Evolutionary conservation across 2,888 invertebrate genomes (phyloP).

Genomic region (Pristionchus entomophagus): DNA sequence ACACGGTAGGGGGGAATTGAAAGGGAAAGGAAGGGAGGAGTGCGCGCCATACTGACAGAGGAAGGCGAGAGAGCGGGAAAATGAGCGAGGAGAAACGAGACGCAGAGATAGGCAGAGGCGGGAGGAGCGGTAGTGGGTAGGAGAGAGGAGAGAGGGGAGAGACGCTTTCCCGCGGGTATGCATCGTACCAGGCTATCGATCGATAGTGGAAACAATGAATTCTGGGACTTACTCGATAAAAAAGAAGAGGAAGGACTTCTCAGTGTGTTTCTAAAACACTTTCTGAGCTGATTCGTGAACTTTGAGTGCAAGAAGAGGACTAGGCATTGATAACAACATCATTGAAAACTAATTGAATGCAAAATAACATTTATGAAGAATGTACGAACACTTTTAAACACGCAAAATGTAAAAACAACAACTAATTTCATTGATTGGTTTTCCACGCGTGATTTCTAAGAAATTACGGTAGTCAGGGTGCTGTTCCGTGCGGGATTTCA

Average conservation of each 20-base stretch:
- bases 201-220: constrained; percentile 5
- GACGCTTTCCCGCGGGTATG: constrained; percentile 39
- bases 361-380: background rate
- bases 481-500: background rate
- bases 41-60: constrained; percentile 24
- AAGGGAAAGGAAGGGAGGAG: constrained; percentile 15
- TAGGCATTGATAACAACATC: background rate
- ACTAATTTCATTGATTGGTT: no score
- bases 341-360: background rate
- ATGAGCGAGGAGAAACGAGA: background rate
- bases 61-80: constrained; percentile 39
- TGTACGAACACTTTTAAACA: no score
- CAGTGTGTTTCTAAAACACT: background rate
- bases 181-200: constrained; percentile 40
- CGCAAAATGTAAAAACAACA: no score
- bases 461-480: background rate
- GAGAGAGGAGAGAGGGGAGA: constrained; percentile 10
- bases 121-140: constrained; percentile 12
- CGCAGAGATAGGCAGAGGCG: background rate
- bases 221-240: background rate
- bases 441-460: no score
- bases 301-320: background rate
- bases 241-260: background rate
- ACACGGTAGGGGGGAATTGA: constrained; percentile 25
- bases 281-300: background rate